Evolutionary conservation across 2,797 vertebrate species (phyloP).

Genomic region (Remorina albescens): DNA sequence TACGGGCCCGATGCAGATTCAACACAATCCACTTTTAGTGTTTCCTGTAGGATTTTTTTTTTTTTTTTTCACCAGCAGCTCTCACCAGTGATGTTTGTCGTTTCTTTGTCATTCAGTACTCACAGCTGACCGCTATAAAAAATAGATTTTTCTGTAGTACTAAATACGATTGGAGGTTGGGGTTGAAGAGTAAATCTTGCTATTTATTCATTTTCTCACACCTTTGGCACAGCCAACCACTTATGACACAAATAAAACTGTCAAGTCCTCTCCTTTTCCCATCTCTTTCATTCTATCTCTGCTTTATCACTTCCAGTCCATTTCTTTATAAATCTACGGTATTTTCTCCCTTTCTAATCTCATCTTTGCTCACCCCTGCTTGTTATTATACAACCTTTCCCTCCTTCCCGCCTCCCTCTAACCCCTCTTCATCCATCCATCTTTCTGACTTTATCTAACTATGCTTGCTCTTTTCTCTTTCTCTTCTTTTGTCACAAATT

Average conservation of each 20-base stretch:
- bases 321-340: background rate
- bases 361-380: background rate
- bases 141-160: background rate
- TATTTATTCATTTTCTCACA: slow-evolving; percentile 1
- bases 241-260: background rate
- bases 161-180: background rate
- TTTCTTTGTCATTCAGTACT: background rate
- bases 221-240: background rate
- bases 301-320: background rate
- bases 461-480: slow-evolving; percentile 2
- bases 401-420: slow-evolving; percentile 1
- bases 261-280: background rate
- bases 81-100: no score
- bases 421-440: slow-evolving; percentile 16
- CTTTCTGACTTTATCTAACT: background rate
- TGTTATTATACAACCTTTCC: slow-evolving; percentile 12
- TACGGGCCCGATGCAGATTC: background rate
- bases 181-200: background rate
- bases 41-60: no score
- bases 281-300: background rate
- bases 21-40: background rate
- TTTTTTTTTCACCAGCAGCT: no score
- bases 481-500: slow-evolving; percentile 13
- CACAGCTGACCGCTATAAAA: background rate
- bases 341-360: background rate